Percentiles rank a stretch among this genome's conserved stretches.
Conservation (phyloP, 2,797 vertebrate genomes). For the Hipposideros larvatus region DNA sequence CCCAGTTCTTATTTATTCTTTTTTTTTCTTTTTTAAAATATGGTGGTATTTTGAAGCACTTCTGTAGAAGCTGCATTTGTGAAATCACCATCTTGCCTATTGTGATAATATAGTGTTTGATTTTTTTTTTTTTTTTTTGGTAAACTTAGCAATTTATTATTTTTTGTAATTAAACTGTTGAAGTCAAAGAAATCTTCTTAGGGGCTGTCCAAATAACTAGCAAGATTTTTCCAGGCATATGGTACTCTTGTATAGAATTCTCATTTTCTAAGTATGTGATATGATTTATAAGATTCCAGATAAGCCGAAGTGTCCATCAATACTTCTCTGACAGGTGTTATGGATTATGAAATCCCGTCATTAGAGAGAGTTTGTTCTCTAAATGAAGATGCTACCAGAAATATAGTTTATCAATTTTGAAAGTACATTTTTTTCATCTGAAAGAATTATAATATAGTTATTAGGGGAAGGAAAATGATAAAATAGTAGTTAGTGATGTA, state of each 20-base stretch:
- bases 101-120: background rate
- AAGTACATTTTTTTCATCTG: background rate
- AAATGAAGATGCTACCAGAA: background rate
- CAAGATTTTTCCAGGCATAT: background rate
- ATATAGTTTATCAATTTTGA: conserved; percentile 15
- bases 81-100: background rate
- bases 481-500: background rate
- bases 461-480: background rate
- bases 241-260: background rate
- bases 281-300: background rate
- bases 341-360: background rate
- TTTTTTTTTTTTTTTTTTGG: background rate
- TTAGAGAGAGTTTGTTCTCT: background rate
- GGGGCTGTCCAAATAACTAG: background rate
- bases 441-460: conserved; percentile 29
- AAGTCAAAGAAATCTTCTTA: conserved; percentile 3
- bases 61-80: background rate
- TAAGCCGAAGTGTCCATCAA: background rate
- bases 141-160: background rate
- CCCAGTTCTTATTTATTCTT: background rate
- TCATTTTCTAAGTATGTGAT: background rate
- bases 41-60: background rate
- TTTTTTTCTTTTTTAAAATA: background rate
- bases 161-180: background rate
- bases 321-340: background rate